Base-by-base conservation (phyloP, 2,888 invertebrate species). In the Cepaea hortensis region DNA sequence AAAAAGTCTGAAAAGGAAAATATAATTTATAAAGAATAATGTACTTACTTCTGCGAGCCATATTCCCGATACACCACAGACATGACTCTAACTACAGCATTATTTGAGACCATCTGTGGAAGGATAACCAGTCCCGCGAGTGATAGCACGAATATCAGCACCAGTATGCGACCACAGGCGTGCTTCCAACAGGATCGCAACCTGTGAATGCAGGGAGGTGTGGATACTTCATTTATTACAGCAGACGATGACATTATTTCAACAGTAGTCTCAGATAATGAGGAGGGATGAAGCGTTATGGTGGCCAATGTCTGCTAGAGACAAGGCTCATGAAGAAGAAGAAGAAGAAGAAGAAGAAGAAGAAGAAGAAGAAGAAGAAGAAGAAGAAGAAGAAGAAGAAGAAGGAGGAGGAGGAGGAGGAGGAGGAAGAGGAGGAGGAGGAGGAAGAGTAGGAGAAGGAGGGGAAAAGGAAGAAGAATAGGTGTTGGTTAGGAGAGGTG, bases 361-460 rank as follows among this genome's bases (percentile, higher is more conserved):
- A 72, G 72, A 72, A 72, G 72, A 72, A 72, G 72, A 72, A 72
- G 72, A 72, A 72, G 72, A 72, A 72, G 72, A 72, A 72, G 72
- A 72, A 72, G 72, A 72, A 72, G 72, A 72, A 72, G 72, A 72
- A 72, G 72, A 72, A 72, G 72, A 72, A 72, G 72, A 72, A 72
- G 15, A 3, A 72, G 15, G 35, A 72, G 15, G 35, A 72, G 15
- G 72, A 72, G 13, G n/a, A 72, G 7, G n/a, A 72, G 3, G 55
- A 55, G 9, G 55, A n/a, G n/a, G n/a, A n/a, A n/a, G n/a, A n/a
- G n/a, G n/a, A n/a, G n/a, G n/a, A 35, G 35, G 35, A 35, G 35
- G 35, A 35, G 35, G 35, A 1, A 35, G 35, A 35, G 35, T 35
- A 35, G 35, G 35, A 35, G 35, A 35, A 35, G 35, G 35, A 35